Base-by-base conservation (phyloP, 2,797 vertebrate species). In the Oreortyx pictus region DNA sequence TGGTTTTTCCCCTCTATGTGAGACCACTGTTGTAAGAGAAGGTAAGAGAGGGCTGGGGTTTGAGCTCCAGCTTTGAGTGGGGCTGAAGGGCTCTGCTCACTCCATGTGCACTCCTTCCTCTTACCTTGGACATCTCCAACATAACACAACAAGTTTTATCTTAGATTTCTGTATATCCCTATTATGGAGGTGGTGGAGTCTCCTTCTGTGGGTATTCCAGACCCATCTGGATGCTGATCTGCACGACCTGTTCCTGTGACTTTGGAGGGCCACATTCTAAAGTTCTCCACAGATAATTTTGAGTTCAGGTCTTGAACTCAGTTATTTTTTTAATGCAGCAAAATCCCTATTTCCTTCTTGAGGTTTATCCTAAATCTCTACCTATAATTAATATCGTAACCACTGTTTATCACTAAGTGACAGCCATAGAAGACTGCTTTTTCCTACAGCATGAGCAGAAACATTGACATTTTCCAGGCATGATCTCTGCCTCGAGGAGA, bases 1-100 rank as follows among this genome's bases (percentile, higher is more conserved):
- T 47, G 50, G 50, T 52, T 25, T 22, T 16, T 6, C 0, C 9
- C 19, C 24, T 6, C 4, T 7, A 0, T 73, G 46, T 73, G 52
- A 62, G 43, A 43, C 8, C 54, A 31, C 16, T 8, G 10, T 31
- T 71, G 33, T 17, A 74, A n/a, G 57, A 82, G 33, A 57, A 56
- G 10, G 77, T 49, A 54, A 78, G 71, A 7, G 19, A 5, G 10
- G 9, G 0, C 0, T 31, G 24, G 39, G 62, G 11, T 24, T 86
- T 81, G 70, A 65, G 44, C 41, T 71, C 31, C 9, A 37, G 11
- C 33, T 52, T 70, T 20, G 52, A 86, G 33, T 35, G 64, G 80
- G 47, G 50, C 31, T 62, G 62, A 1, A 1, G 11, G 13, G 3
- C 7, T 64, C 50, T 14, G 13, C 43, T 43, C 43, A 1, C 54